Evolutionary conservation across 2,888 invertebrate species (phyloP).

Genomic region (Ochlodes sylvanus): DNA sequence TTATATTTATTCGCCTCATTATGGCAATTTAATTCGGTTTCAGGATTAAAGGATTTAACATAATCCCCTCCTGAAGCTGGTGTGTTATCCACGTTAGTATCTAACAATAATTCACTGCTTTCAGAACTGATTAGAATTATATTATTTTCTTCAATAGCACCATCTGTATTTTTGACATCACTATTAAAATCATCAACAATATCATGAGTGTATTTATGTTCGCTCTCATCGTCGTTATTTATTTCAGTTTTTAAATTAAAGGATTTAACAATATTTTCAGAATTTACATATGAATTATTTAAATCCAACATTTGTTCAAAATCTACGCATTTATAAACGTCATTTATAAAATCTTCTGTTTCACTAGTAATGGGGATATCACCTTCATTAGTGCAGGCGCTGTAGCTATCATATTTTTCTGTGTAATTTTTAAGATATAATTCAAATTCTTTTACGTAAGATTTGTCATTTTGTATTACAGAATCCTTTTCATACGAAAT

Average conservation of each 20-base stretch:
- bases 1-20: no score
- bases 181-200: no score
- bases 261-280: neutral
- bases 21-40: no score
- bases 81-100: no score
- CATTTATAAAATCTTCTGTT: neutral
- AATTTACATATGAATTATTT: neutral
- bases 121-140: no score
- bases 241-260: neutral
- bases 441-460: slow-evolving; percentile 28
- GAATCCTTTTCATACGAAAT: neutral
- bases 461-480: slow-evolving; percentile 2
- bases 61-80: no score
- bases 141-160: neutral
- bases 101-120: no score
- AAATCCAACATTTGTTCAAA: neutral
- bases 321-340: neutral
- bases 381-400: neutral
- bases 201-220: no score
- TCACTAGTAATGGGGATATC: neutral
- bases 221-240: no score
- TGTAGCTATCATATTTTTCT: neutral
- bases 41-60: no score
- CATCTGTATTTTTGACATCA: neutral
- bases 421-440: neutral